Conservation (phyloP, 2,113 vertebrate genomes). For the Falco punctatus region DNA sequence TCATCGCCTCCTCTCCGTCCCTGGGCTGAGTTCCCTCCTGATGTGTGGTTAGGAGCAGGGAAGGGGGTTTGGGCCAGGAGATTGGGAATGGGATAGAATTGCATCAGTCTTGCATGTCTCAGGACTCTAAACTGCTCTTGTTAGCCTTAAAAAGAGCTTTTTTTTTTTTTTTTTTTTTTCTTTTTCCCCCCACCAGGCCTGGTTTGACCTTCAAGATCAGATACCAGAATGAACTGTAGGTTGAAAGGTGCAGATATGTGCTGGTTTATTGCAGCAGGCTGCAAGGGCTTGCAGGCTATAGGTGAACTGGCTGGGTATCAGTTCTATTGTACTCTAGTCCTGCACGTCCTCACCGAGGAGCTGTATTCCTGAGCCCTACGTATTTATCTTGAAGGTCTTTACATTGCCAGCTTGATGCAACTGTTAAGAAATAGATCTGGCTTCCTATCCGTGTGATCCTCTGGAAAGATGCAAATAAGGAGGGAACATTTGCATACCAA, state of each 20-base stretch:
- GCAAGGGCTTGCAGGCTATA: background rate
- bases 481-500: background rate
- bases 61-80: background rate
- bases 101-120: background rate
- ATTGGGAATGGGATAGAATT: background rate
- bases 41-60: rapidly evolving
- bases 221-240: background rate
- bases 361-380: background rate
- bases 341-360: background rate
- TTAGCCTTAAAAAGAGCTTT: rapidly evolving
- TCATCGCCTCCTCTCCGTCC: background rate
- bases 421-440: background rate
- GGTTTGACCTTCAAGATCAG: background rate
- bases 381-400: background rate
- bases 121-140: background rate
- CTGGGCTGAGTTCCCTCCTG: background rate
- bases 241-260: background rate
- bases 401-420: background rate
- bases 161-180: background rate
- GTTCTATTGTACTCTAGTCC: background rate
- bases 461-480: conserved; percentile 16
- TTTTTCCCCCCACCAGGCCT: background rate
- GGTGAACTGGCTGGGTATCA: background rate
- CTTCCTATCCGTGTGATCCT: background rate
- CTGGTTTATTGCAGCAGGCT: background rate